A percentile compares a stretch with the other conserved stretches of the same genome.
These are phyloP conservation scores for Hyperoplus lanceolatus DNA, from an alignment of 2,797 vertebrate species.

Conservation along the genomic window DNA sequence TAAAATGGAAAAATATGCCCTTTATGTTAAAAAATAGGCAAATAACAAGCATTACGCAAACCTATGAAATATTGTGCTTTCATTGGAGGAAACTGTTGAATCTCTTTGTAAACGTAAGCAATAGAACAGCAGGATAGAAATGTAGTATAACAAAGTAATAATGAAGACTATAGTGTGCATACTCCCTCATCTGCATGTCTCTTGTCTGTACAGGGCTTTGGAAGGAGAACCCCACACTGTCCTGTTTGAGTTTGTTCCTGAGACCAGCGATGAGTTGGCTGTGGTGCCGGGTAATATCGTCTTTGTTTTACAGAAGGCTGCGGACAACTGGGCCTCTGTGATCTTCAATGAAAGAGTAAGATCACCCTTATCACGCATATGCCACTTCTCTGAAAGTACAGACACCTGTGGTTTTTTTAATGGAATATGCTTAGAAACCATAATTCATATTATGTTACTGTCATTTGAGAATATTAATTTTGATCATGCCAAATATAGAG, in stretches of 20 bases:
- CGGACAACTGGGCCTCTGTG: constrained; percentile 96
- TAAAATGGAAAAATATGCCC: background rate
- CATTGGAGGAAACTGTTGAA: background rate
- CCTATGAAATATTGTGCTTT: background rate
- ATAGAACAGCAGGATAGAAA: background rate
- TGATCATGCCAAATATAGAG: constrained; percentile 79
- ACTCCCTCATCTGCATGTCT: background rate
- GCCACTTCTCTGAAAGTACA: background rate
- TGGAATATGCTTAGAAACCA: background rate
- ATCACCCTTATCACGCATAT: background rate
- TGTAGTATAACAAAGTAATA: background rate
- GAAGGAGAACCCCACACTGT: constrained; percentile 93
- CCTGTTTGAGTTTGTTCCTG: constrained; percentile 92
- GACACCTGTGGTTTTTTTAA: background rate
- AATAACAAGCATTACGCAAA: background rate
- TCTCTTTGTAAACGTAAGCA: background rate
- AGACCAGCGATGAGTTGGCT: constrained; percentile 91
- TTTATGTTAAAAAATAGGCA: background rate
- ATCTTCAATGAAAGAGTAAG: constrained; percentile 95
- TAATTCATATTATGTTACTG: background rate
- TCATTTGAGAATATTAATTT: background rate
- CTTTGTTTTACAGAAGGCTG: constrained; percentile 93
- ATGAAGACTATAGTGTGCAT: background rate
- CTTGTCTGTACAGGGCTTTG: constrained; percentile 86
- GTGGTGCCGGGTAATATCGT: constrained; percentile 96